phyloP scores from a whole-genome alignment of 2,797 vertebrate genomes.

The Lepus oiostolus region DNA sequence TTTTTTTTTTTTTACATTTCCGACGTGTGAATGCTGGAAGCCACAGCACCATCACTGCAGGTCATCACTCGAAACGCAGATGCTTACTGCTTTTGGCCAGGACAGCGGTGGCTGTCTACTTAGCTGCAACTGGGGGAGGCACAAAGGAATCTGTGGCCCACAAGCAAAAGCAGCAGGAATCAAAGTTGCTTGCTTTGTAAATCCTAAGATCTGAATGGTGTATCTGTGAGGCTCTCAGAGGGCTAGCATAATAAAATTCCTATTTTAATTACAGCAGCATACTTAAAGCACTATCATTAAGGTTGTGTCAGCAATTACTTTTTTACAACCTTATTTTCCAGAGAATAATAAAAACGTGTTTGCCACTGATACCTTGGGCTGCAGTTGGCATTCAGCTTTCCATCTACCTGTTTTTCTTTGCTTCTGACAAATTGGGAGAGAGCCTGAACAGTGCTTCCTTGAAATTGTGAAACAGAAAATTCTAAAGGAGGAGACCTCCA shows the following conservation, averaged over 20 bases:
- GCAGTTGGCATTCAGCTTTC: constrained; percentile 55
- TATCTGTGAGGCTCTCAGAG: constrained; percentile 57
- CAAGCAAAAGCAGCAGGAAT: constrained; percentile 74
- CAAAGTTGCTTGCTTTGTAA: constrained; percentile 78
- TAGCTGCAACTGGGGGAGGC: constrained; percentile 36
- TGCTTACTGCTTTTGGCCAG: background rate
- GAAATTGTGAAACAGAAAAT: constrained; percentile 16
- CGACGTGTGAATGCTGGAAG: constrained; percentile 76
- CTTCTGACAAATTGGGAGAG: constrained; percentile 59
- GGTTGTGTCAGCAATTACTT: constrained; percentile 84
- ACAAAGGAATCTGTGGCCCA: constrained; percentile 62
- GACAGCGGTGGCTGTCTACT: constrained; percentile 44
- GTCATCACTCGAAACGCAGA: constrained; percentile 47
- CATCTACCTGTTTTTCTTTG: constrained; percentile 70
- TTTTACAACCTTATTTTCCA: constrained; percentile 82
- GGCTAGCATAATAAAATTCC: constrained; percentile 72
- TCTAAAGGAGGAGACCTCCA: background rate
- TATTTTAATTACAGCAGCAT: constrained; percentile 80
- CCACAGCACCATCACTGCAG: background rate
- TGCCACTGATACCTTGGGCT: constrained; percentile 70
- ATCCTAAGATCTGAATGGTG: constrained; percentile 14
- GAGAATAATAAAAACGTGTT: constrained; percentile 81
- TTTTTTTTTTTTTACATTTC: constrained; percentile 75
- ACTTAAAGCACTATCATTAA: constrained; percentile 77
- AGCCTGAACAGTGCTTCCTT: constrained; percentile 3